phyloP scores from a whole-genome alignment of 2,113 vertebrate species.

The Rutilus rutilus region DNA sequence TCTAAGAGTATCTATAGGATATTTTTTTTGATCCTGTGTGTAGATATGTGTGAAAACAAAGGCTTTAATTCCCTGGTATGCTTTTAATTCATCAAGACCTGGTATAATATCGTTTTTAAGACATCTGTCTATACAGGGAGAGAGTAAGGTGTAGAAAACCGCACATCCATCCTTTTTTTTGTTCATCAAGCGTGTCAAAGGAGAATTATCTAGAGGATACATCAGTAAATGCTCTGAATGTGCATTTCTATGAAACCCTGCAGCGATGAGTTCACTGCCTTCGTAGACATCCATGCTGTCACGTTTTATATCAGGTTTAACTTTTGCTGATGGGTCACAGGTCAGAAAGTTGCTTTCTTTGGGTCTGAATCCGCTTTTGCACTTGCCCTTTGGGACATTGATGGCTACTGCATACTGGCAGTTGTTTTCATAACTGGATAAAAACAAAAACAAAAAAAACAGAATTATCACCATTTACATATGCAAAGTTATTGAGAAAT shows the following conservation, averaged over 20 bases:
- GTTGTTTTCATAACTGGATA: neutral
- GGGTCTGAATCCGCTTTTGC: rapidly evolving
- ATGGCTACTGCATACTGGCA: slow-evolving; percentile 12
- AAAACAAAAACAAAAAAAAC: neutral
- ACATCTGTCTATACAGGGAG: neutral
- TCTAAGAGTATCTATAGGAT: neutral
- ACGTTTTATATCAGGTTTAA: neutral
- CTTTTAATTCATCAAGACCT: neutral
- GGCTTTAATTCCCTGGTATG: neutral
- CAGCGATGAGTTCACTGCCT: neutral
- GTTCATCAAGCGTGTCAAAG: neutral
- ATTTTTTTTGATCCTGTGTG: rapidly evolving
- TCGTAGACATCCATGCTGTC: rapidly evolving
- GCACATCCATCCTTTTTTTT: neutral
- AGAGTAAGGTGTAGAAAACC: slow-evolving; percentile 23
- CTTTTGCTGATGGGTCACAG: rapidly evolving
- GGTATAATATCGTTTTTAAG: neutral
- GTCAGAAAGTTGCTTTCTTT: rapidly evolving
- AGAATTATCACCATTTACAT: neutral
- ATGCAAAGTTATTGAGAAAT: neutral
- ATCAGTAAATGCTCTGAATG: slow-evolving; percentile 34
- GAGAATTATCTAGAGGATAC: neutral
- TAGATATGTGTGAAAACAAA: slow-evolving; percentile 4
- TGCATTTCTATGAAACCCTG: neutral
- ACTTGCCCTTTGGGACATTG: neutral